phyloP scores from a whole-genome alignment of 2,888 invertebrate species.

The Rapana venosa region DNA sequence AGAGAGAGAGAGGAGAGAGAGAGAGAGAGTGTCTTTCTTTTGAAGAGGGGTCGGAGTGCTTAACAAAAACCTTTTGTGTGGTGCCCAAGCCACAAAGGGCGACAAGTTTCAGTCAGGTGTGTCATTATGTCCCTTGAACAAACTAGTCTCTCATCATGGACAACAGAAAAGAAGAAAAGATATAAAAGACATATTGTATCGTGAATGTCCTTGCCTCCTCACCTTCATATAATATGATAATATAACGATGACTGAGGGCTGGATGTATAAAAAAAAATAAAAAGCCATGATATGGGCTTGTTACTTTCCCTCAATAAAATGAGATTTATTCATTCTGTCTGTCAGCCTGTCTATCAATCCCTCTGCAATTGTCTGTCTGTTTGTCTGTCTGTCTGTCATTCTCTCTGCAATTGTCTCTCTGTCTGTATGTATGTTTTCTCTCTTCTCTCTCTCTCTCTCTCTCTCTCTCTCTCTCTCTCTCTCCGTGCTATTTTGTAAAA shows the following conservation, averaged over 20 bases:
- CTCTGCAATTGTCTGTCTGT: neutral
- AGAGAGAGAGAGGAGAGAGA: neutral
- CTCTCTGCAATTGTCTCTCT: neutral
- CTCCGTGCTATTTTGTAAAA: neutral
- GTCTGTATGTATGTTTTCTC: neutral
- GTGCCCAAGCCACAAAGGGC: neutral
- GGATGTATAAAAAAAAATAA: too few species aligned
- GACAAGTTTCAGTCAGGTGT: neutral
- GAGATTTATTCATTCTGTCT: too few species aligned
- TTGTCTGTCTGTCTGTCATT: neutral
- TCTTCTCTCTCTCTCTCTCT: neutral
- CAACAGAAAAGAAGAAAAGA: too few species aligned
- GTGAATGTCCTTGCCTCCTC: too few species aligned
- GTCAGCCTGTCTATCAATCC: neutral
- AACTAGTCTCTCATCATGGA: neutral
- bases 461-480: neutral
- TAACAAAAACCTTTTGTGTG: neutral
- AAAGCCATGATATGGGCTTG: too few species aligned
- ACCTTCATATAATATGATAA: too few species aligned
- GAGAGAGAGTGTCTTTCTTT: neutral
- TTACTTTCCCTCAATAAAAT: too few species aligned
- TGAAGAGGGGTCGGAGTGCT: neutral
- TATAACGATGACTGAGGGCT: too few species aligned
- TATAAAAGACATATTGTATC: too few species aligned
- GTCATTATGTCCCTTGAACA: neutral